These are phyloP conservation scores for Brachionus plicatilis DNA, from an alignment of 1,140 invertebrate genomes.

Conservation along the genomic window DNA sequence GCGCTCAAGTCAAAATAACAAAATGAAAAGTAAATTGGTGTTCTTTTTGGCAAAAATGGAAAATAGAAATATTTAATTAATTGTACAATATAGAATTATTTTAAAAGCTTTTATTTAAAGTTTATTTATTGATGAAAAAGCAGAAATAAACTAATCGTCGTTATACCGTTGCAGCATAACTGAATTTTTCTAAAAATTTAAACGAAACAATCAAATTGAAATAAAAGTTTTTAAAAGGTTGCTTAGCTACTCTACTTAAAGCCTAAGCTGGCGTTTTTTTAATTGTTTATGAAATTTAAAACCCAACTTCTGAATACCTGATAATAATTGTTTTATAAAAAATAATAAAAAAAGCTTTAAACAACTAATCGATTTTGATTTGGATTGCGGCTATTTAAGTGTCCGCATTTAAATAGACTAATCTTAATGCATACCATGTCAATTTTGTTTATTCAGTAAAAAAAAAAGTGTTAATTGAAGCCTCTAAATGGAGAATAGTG, in stretches of 20 bases:
- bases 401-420: background rate
- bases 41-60: background rate
- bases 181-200: background rate
- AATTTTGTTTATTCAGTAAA: background rate
- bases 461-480: background rate
- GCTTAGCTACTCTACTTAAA: slow-evolving; percentile 34
- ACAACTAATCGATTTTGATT: slow-evolving; percentile 13
- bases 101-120: slow-evolving; percentile 36
- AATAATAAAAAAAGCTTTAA: background rate
- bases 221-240: slow-evolving; percentile 25
- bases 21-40: background rate
- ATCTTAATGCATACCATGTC: background rate
- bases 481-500: background rate
- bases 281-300: slow-evolving; percentile 7
- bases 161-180: slow-evolving; percentile 5
- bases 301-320: background rate
- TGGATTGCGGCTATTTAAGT: background rate
- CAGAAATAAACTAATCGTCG: background rate
- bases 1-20: background rate
- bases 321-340: slow-evolving; percentile 26
- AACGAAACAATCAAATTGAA: background rate
- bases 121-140: background rate
- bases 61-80: background rate
- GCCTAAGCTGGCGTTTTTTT: slow-evolving; percentile 1
- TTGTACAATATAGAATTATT: background rate